Base-by-base conservation (phyloP, 2,113 vertebrate species). In the Paraplagusia blochii region DNA sequence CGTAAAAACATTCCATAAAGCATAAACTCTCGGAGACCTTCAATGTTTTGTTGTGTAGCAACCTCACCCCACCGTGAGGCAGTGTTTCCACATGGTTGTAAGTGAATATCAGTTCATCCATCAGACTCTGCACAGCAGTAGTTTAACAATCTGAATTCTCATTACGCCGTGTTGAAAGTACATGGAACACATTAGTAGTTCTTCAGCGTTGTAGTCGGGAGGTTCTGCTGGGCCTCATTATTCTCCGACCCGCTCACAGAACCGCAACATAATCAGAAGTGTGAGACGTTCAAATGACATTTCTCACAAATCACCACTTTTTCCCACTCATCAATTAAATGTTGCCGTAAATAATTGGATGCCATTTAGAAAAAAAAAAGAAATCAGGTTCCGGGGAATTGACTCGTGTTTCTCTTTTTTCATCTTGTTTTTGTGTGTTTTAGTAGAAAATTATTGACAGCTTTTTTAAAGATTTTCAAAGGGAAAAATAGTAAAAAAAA, bases 81-180 rank as follows among this genome's bases (percentile, higher is more conserved):
- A 1, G 57, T 54, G 34, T 59, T 66, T 61, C 56, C 45, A 11
- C 46, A 34, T 59, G 40, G 63, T 53, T 55, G 70, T 44, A 62
- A 58, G 39, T 34, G 51, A 69, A 58, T 50, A 46, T 59, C 18
- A 74, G 66, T 68, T 72, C 65, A 73, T 82, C 77, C 72, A 73
- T 77, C 52, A 40, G 49, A 66, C 56, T 69, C 15, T 36, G 47
- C 50, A 6, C 6, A 29, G 22, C 22, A 6, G 6, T 29, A n/a
- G n/a, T n/a, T n/a, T n/a, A n/a, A n/a, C n/a, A n/a, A n/a, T 73
- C 68, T 45, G 66, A 61, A 49, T 53, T 10, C 55, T 61, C 52
- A 61, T 70, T 76, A 58, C 53, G 56, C 38, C n/a, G 9, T 35
- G 50, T 17, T 75, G 49, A 82, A 73, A 77, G 44, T 58, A 50